These are phyloP conservation scores for Drosophila ironensis DNA, from an alignment of 1,140 invertebrate genomes.

Conservation along the genomic window DNA sequence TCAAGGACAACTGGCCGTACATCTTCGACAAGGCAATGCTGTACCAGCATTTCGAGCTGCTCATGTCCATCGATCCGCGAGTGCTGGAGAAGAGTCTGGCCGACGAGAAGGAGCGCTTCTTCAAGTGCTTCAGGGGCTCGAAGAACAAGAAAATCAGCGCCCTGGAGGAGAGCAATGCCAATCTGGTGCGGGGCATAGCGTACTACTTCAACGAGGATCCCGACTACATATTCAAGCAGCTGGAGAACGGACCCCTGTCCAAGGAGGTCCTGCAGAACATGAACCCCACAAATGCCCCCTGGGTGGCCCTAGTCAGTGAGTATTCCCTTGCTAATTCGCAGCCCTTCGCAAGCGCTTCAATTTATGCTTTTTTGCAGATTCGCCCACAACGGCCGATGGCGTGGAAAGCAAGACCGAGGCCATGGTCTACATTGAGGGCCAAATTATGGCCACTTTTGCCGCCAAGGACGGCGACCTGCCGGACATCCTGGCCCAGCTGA, in stretches of 20 bases:
- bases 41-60: constrained; percentile 67
- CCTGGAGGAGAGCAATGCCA: constrained; percentile 57
- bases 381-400: constrained; percentile 28
- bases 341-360: neutral
- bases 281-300: constrained; percentile 69
- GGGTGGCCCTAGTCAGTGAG: constrained; percentile 76
- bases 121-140: constrained; percentile 62
- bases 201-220: constrained; percentile 71
- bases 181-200: constrained; percentile 59
- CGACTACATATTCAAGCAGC: constrained; percentile 65
- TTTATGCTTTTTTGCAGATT: constrained; percentile 26
- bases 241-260: constrained; percentile 44
- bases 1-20: constrained; percentile 71
- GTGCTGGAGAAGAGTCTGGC: constrained; percentile 53
- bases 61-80: constrained; percentile 69
- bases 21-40: constrained; percentile 62
- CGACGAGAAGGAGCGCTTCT: constrained; percentile 55
- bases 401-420: constrained; percentile 36
- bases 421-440: constrained; percentile 67
- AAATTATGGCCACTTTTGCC: constrained; percentile 57
- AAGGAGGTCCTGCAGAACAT: constrained; percentile 60
- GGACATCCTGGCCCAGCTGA: constrained; percentile 67
- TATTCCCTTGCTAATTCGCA: neutral
- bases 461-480: constrained; percentile 51
- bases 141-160: constrained; percentile 65